Conservation (phyloP, 2,888 invertebrate species). For the Oscheius sp. region DNA sequence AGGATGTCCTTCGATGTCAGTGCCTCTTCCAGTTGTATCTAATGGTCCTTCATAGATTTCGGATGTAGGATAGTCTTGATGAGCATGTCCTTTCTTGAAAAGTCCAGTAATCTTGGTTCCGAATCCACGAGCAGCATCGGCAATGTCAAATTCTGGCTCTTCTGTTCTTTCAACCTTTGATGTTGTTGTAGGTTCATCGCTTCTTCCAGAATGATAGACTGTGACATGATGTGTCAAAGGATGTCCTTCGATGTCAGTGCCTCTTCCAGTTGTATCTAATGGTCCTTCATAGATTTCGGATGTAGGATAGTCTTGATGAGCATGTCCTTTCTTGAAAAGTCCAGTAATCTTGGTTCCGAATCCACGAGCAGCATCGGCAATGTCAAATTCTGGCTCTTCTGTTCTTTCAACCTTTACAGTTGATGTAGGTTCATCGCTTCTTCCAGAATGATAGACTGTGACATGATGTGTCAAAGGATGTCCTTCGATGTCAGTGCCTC, state of each 20-base stretch:
- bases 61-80: constrained; percentile 36
- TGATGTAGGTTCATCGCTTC: not conserved
- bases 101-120: constrained; percentile 40
- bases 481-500: constrained; percentile 39
- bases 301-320: constrained; percentile 48
- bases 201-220: constrained; percentile 35
- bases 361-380: constrained; percentile 7
- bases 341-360: constrained; percentile 36
- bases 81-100: constrained; percentile 31
- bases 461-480: constrained; percentile 43
- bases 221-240: constrained; percentile 35
- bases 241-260: constrained; percentile 32
- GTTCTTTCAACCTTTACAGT: not conserved
- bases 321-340: constrained; percentile 36
- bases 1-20: constrained; percentile 41
- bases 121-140: constrained; percentile 14
- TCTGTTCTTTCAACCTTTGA: constrained; percentile 7
- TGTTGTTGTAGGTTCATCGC: constrained; percentile 28
- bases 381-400: not conserved
- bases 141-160: constrained; percentile 6
- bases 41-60: constrained; percentile 37
- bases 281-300: constrained; percentile 44
- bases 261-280: constrained; percentile 30
- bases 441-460: constrained; percentile 35
- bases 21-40: constrained; percentile 1